Percentiles rank a stretch among this genome's conserved stretches.
Evolutionary conservation across 2,113 vertebrate species (phyloP).

Genomic region (Paraplagusia blochii): DNA sequence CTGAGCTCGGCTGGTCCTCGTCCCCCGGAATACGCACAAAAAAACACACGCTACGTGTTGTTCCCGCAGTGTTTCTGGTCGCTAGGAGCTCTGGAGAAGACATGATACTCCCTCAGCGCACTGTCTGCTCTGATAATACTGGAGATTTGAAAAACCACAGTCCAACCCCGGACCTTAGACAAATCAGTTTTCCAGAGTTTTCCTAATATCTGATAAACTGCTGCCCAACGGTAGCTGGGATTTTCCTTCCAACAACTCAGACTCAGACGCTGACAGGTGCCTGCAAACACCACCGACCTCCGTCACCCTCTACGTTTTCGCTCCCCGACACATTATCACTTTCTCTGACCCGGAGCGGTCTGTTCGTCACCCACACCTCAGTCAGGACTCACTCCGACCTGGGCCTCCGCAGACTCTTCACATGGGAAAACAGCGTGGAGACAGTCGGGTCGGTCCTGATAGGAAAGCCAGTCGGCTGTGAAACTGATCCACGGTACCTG

Average conservation of each 20-base stretch:
- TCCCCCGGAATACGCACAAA: conserved; percentile 9
- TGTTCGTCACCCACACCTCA: not conserved
- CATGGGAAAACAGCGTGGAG: conserved; percentile 55
- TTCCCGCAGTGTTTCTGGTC: conserved; percentile 22
- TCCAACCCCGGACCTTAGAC: conserved; percentile 9
- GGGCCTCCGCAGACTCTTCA: conserved; percentile 13
- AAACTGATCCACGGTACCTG: conserved; percentile 50
- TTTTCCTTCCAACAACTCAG: not conserved
- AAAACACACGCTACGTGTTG: conserved; percentile 1
- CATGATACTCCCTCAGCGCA: conserved; percentile 30
- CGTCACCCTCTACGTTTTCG: not conserved
- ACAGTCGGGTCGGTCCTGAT: conserved; percentile 55
- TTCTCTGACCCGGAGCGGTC: not conserved
- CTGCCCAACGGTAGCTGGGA: not conserved
- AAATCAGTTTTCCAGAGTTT: not conserved
- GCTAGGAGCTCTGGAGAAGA: conserved; percentile 26
- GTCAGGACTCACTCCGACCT: conserved; percentile 8
- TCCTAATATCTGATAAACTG: not conserved
- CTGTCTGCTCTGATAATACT: conserved; percentile 27
- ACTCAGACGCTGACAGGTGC: not conserved
- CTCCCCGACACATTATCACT: not conserved
- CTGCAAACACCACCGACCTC: not conserved
- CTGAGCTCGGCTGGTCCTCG: not conserved
- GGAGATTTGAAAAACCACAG: conserved; percentile 21
- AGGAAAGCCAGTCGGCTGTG: conserved; percentile 60